These are phyloP conservation scores for Nipponia nippon DNA, from an alignment of 2,113 vertebrate species.

Conservation along the genomic window DNA sequence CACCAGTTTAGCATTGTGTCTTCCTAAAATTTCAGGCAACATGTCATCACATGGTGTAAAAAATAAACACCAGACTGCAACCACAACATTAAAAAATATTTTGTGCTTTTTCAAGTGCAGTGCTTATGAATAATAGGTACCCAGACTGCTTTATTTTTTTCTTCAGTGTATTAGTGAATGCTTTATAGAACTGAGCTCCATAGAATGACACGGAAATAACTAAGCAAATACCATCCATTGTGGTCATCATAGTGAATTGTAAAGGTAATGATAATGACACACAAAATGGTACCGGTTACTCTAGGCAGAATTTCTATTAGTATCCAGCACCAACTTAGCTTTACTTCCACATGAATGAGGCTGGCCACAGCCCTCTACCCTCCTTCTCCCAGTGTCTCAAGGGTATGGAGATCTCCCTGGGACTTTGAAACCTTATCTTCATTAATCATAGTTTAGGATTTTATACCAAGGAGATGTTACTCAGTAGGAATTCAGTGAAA, in stretches of 20 bases:
- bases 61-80: constrained; percentile 63
- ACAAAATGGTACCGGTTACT: not conserved
- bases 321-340: not conserved
- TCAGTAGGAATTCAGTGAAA: not conserved
- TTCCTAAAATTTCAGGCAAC: constrained; percentile 47
- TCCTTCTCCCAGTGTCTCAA: not conserved
- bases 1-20: constrained; percentile 8
- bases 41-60: constrained; percentile 36
- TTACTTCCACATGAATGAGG: not conserved
- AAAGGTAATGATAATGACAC: not conserved
- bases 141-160: not conserved
- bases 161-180: not conserved
- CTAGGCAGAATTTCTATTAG: not conserved
- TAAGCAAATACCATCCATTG: not conserved
- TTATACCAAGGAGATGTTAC: not conserved
- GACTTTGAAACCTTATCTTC: not conserved
- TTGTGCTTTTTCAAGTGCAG: not conserved
- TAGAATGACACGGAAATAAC: not conserved
- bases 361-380: not conserved
- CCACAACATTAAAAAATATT: constrained; percentile 1
- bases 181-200: not conserved
- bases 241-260: not conserved
- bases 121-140: constrained; percentile 15
- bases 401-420: not conserved
- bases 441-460: not conserved